Evolutionary conservation across 2,888 invertebrate species (phyloP).

Genomic region (Nephrotoma flavescens): DNA sequence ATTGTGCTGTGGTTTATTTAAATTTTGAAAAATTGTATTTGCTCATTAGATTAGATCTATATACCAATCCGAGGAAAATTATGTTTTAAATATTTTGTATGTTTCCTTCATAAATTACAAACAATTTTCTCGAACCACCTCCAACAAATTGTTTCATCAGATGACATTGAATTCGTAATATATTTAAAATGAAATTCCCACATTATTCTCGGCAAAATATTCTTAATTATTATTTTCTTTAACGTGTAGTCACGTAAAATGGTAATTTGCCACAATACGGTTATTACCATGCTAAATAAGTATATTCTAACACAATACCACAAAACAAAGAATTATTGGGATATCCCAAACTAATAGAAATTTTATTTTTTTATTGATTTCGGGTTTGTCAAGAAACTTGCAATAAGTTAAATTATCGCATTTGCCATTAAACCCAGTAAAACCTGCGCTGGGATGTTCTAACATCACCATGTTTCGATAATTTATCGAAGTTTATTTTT

Average conservation of each 20-base stretch:
- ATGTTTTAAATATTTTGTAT: neutral
- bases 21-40: neutral
- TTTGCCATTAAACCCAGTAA: no score
- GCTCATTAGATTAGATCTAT: neutral
- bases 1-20: neutral
- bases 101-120: neutral
- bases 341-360: no score
- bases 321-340: no score
- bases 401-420: no score
- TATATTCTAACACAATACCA: no score
- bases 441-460: no score
- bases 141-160: neutral
- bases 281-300: no score
- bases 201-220: neutral
- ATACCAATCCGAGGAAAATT: neutral
- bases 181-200: neutral
- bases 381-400: no score
- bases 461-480: no score
- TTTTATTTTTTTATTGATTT: no score
- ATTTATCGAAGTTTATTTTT: no score
- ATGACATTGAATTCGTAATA: neutral
- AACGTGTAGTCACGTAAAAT: neutral
- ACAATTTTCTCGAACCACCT: neutral
- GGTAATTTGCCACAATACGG: no score
- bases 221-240: neutral